Conservation (phyloP, 37 sponge, comb jelly and placozoan genomes). For the Agelas oroides region DNA sequence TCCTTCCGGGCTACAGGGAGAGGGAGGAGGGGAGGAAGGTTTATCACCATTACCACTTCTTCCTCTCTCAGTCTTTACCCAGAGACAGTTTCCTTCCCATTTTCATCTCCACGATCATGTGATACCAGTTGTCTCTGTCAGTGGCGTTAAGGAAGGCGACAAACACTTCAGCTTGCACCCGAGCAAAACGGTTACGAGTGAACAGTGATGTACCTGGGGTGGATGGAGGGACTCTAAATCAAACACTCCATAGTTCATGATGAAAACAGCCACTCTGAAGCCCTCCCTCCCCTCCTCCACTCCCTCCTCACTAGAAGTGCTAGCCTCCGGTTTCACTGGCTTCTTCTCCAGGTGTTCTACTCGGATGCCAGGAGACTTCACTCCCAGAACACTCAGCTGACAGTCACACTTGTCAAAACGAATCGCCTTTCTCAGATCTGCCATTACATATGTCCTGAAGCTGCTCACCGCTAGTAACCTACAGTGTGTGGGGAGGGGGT, state of each 20-base stretch:
- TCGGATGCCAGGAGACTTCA: conserved; percentile 55
- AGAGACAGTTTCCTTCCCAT: conserved; percentile 33
- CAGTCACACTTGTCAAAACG: conserved; percentile 22
- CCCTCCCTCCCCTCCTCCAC: not conserved
- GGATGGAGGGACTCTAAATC: not conserved
- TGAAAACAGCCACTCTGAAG: too few species aligned
- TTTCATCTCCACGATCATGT: conserved; percentile 47
- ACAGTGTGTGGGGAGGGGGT: not conserved
- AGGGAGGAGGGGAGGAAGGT: not conserved
- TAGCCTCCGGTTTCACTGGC: not conserved
- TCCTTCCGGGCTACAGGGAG: conserved; percentile 20
- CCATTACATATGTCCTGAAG: conserved; percentile 35
- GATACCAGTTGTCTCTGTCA: conserved; percentile 50
- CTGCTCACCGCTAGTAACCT: conserved; percentile 44
- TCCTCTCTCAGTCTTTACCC: not conserved
- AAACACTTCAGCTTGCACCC: not conserved
- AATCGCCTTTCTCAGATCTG: conserved; percentile 26
- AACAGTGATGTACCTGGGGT: not conserved
- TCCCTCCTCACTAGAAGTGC: too few species aligned
- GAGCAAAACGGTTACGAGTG: too few species aligned
- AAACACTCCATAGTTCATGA: not conserved
- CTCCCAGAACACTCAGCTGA: not conserved
- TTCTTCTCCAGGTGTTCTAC: conserved; percentile 3
- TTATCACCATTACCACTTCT: too few species aligned
- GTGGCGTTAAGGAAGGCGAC: conserved; percentile 7